A percentile compares a stretch with the other conserved stretches of the same genome.
These are phyloP conservation scores for Brachyistius frenatus DNA, from an alignment of 2,113 vertebrate genomes.

Conservation along the genomic window DNA sequence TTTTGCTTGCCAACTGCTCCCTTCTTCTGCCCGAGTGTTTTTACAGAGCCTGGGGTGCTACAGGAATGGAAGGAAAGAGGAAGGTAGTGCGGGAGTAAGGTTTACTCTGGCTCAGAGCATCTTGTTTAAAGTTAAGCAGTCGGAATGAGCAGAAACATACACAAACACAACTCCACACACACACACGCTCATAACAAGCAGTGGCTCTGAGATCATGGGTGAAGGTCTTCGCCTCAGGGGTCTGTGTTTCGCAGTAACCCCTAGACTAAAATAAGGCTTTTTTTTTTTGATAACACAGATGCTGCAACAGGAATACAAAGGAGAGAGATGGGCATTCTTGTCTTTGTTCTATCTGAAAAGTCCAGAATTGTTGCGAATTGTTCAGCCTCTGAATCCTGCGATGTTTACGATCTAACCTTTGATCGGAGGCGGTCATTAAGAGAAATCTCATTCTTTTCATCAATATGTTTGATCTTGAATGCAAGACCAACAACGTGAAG, in stretches of 20 bases:
- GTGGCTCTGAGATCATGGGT: constrained; percentile 47
- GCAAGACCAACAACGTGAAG: constrained; percentile 12
- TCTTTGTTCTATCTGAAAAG: constrained; percentile 36
- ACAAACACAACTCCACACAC: constrained; percentile 3
- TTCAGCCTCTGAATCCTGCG: too few relatives aligned
- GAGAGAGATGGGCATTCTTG: not conserved
- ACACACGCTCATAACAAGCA: constrained; percentile 40
- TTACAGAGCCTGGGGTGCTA: constrained; percentile 67
- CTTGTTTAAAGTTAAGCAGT: constrained; percentile 72
- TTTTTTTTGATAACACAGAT: constrained; percentile 41
- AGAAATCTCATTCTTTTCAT: not conserved
- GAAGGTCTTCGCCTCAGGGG: constrained; percentile 64
- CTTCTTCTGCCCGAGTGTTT: constrained; percentile 53
- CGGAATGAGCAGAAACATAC: constrained; percentile 39
- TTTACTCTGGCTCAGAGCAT: constrained; percentile 65
- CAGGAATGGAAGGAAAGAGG: constrained; percentile 44
- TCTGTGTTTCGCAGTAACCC: constrained; percentile 59
- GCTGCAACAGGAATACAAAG: constrained; percentile 36
- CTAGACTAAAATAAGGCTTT: constrained; percentile 49
- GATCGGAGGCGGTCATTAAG: constrained; percentile 32
- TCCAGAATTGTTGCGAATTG: constrained; percentile 13
- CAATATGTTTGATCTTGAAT: constrained; percentile 39
- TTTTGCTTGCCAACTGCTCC: constrained; percentile 62
- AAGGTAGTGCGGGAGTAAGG: constrained; percentile 42
- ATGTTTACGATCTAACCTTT: constrained; percentile 17